phyloP scores from a whole-genome alignment of 2,797 vertebrate genomes.

The Lepus oiostolus region DNA sequence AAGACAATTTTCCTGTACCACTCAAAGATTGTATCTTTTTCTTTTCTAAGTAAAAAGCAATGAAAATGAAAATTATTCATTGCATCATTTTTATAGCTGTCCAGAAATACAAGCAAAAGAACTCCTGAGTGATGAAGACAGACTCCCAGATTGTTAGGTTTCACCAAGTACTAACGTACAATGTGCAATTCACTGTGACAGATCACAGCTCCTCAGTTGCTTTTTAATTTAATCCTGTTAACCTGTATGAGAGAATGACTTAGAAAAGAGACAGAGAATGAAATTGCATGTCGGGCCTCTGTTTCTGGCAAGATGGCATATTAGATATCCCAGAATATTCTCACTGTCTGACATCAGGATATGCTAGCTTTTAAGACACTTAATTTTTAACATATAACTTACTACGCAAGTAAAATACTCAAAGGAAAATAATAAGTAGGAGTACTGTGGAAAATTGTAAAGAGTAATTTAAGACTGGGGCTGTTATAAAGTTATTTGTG shows the following conservation, averaged over 20 bases:
- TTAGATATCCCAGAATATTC: neutral
- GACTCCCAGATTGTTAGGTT: neutral
- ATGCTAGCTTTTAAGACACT: neutral
- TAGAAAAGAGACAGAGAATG: neutral
- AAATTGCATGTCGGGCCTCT: neutral
- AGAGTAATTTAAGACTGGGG: neutral
- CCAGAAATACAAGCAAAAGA: neutral
- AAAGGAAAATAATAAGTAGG: neutral
- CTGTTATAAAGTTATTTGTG: neutral
- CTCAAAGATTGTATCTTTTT: neutral
- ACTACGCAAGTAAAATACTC: neutral
- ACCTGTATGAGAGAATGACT: neutral
- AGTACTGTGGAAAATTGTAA: neutral
- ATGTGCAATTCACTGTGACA: neutral
- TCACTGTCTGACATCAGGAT: neutral
- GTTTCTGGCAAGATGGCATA: neutral
- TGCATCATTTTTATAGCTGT: neutral
- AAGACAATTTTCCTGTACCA: neutral
- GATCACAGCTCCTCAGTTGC: neutral
- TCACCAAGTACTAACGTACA: neutral
- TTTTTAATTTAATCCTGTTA: neutral
- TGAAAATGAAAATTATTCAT: neutral
- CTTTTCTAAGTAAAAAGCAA: constrained; percentile 36
- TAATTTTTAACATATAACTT: neutral
- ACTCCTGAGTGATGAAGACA: neutral